Evolutionary conservation across 1,140 invertebrate species (phyloP), one percentile per base, ranked within the genome.

Genomic region (Lithobius niger): DNA sequence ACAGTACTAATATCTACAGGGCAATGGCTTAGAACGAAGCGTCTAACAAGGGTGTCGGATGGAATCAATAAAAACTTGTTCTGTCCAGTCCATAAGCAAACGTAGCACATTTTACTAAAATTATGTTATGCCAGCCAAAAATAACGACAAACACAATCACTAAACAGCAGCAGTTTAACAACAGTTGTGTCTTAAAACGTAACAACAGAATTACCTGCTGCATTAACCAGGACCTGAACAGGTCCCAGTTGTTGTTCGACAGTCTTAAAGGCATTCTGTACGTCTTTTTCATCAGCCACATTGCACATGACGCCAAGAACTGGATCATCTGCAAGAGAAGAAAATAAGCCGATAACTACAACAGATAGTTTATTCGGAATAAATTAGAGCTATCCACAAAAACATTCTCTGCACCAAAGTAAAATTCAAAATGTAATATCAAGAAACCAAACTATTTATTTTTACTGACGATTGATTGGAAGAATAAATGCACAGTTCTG

Each of bases 231-330:
- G 24, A 51, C 49, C 10, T 51, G 6, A 6, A 36, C n/a, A 6
- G 49, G 4, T 25, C 49, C 49, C 10, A 27, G 24, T 25, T 26
- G 24, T 10, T 25, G 10, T 51, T 51, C 49, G 16, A 51, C 27
- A 40, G 6, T 51, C n/a, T 25, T 36, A 26, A 51, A 51, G 4
- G 49, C 10, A 4, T 16, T 21, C 27, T 51, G 49, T 6, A 51
- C 27, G 16, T 10, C 24, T n/a, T 6, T 10, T 51, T 51, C 49
- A 27, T 26, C n/a, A 4, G 21, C 24, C 10, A 51, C 21, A 21
- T 51, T 21, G 24, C 49, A 51, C 6, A n/a, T 6, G n/a, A 51
- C 10, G 6, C 49, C 49, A 13, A 42, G 24, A 51, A 47, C 44
- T 10, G 22, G 44, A 10, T 4, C 6, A 47, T 4, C 18, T 10